These are phyloP conservation scores for Temnopleurus reevesii DNA, from an alignment of 53 echinoderm and acorn worm genomes.

Conservation along the genomic window DNA sequence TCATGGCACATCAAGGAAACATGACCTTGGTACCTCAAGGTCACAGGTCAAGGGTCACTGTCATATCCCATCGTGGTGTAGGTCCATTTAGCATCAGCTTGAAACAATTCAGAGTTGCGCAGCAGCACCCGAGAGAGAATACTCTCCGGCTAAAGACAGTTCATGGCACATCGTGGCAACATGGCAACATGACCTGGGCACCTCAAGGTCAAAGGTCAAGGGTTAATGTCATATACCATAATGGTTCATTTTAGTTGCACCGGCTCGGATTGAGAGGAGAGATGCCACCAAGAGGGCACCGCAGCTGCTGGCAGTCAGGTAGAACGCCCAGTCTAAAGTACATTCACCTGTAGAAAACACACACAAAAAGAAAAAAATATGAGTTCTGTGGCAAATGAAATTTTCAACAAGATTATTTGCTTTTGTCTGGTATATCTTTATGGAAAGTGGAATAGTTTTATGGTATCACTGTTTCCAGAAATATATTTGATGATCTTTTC, in stretches of 20 bases:
- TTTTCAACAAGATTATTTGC: too few species aligned
- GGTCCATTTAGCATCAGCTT: neutral
- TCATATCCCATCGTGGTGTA: neutral
- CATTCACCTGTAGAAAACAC: constrained; percentile 67
- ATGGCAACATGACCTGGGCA: neutral
- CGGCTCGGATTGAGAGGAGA: constrained; percentile 82
- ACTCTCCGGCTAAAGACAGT: too few species aligned
- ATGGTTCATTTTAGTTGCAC: constrained; percentile 69
- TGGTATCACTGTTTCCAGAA: too few species aligned
- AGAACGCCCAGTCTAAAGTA: constrained; percentile 83
- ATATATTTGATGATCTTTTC: too few species aligned
- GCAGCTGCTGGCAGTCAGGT: constrained; percentile 77
- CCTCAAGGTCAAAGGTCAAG: constrained; percentile 31
- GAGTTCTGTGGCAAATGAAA: too few species aligned
- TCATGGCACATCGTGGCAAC: neutral
- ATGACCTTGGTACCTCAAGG: neutral
- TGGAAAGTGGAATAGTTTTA: too few species aligned
- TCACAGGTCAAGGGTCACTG: neutral
- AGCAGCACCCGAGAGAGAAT: too few species aligned
- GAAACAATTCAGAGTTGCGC: too few species aligned
- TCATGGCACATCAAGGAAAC: neutral
- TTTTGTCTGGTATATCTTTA: too few species aligned
- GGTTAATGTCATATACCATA: constrained; percentile 67
- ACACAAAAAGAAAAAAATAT: neutral
- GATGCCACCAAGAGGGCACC: constrained; percentile 68